These are phyloP conservation scores for Propithecus coquereli DNA, from an alignment of 2,113 vertebrate genomes.

Conservation along the genomic window DNA sequence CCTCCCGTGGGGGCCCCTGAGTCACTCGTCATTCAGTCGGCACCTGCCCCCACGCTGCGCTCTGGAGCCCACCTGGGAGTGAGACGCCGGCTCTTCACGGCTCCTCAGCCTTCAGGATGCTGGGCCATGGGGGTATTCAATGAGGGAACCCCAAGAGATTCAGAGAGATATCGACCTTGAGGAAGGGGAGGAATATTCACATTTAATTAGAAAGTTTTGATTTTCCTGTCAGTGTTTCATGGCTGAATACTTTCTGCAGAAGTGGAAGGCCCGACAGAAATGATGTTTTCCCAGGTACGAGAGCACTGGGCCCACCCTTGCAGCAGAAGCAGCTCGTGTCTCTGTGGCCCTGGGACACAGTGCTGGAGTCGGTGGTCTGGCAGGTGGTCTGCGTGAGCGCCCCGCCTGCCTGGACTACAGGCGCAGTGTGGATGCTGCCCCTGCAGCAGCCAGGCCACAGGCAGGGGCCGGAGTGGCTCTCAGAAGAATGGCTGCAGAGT, in stretches of 20 bases:
- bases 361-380: not conserved
- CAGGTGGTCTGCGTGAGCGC: not conserved
- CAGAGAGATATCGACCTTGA: not conserved
- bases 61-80: not conserved
- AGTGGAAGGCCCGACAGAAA: not conserved
- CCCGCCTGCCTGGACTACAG: not conserved
- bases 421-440: rapidly evolving
- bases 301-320: not conserved
- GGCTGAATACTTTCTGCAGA: not conserved
- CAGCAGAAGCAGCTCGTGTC: not conserved
- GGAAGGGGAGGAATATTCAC: too few relatives aligned
- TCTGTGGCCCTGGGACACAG: too few relatives aligned
- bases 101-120: not conserved
- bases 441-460: not conserved
- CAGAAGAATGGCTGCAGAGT: not conserved
- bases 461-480: too few relatives aligned
- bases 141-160: not conserved
- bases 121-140: not conserved
- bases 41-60: not conserved
- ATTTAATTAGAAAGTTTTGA: not conserved
- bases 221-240: not conserved
- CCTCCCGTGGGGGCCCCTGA: too few relatives aligned
- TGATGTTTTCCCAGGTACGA: not conserved
- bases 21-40: too few relatives aligned
- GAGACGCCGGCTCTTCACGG: not conserved